Evolutionary conservation across 2,888 invertebrate genomes (phyloP).

Genomic region (Sacculina carcini): DNA sequence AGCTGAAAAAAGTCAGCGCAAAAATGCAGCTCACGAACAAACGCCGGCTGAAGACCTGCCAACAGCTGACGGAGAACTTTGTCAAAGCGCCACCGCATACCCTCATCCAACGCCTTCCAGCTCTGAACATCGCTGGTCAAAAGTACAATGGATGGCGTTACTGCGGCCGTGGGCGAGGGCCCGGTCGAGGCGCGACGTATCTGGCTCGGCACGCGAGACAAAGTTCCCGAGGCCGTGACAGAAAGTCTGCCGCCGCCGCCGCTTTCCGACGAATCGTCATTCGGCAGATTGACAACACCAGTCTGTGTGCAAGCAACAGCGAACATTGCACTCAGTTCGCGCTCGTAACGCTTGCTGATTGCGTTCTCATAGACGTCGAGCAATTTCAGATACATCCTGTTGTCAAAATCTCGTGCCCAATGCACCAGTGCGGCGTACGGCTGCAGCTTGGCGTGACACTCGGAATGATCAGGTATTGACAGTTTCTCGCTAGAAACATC

Average conservation of each 20-base stretch:
- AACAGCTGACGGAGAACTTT: slow-evolving; percentile 57
- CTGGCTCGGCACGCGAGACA: too few species aligned
- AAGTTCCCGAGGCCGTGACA: too few species aligned
- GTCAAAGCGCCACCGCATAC: slow-evolving; percentile 22
- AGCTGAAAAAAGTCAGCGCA: slow-evolving; percentile 74
- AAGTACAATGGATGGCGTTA: too few species aligned
- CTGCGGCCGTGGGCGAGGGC: too few species aligned
- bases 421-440: slow-evolving; percentile 75
- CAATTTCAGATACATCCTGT: slow-evolving; percentile 49
- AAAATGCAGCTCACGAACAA: slow-evolving; percentile 82
- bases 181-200: too few species aligned
- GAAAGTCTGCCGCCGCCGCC: too few species aligned
- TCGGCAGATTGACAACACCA: neutral
- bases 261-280: too few species aligned
- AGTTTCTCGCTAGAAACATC: slow-evolving; percentile 32
- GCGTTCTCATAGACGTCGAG: slow-evolving; percentile 53
- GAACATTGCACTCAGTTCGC: slow-evolving; percentile 50
- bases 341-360: slow-evolving; percentile 62
- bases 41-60: slow-evolving; percentile 64
- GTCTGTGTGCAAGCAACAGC: slow-evolving; percentile 37
- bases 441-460: slow-evolving; percentile 57
- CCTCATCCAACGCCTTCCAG: too few species aligned
- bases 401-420: slow-evolving; percentile 66
- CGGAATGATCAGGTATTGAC: slow-evolving; percentile 43
- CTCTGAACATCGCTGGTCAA: too few species aligned